Percentiles rank a stretch among this genome's conserved stretches.
phyloP scores from a whole-genome alignment of 1,140 invertebrate species.

The Polyergus mexicanus region DNA sequence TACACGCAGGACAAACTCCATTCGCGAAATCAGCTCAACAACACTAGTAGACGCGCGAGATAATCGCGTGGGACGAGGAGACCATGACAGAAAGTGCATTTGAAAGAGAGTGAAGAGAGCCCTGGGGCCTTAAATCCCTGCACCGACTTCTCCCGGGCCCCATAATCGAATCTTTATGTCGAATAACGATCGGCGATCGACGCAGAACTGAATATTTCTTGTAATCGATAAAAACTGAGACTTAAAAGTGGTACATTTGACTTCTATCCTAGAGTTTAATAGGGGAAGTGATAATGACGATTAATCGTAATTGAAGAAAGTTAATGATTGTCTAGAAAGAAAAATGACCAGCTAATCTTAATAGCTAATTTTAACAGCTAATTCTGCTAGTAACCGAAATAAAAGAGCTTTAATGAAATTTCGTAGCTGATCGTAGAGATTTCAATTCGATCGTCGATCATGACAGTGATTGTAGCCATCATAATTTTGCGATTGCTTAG shows the following conservation, averaged over 20 bases:
- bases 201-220: constrained; percentile 11
- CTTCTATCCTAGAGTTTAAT: constrained; percentile 41
- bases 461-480: constrained; percentile 3
- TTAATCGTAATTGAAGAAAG: constrained; percentile 2
- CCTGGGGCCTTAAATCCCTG: constrained; percentile 84
- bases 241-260: neutral
- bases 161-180: constrained; percentile 58
- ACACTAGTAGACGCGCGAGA: constrained; percentile 67
- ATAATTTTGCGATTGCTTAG: constrained; percentile 29
- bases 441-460: constrained; percentile 51
- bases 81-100: constrained; percentile 62
- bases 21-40: constrained; percentile 74
- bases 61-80: constrained; percentile 65
- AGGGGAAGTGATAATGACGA: constrained; percentile 23
- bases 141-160: constrained; percentile 82
- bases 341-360: constrained; percentile 25
- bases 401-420: constrained; percentile 30
- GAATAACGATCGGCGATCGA: constrained; percentile 53
- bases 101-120: constrained; percentile 77
- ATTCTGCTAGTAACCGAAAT: neutral
- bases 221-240: constrained; percentile 7
- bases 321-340: constrained; percentile 15
- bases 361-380: neutral
- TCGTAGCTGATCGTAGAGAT: constrained; percentile 20
- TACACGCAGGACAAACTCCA: constrained; percentile 70